These are phyloP conservation scores for Corythoichthys intestinalis DNA, from an alignment of 2,113 vertebrate species.

Conservation along the genomic window DNA sequence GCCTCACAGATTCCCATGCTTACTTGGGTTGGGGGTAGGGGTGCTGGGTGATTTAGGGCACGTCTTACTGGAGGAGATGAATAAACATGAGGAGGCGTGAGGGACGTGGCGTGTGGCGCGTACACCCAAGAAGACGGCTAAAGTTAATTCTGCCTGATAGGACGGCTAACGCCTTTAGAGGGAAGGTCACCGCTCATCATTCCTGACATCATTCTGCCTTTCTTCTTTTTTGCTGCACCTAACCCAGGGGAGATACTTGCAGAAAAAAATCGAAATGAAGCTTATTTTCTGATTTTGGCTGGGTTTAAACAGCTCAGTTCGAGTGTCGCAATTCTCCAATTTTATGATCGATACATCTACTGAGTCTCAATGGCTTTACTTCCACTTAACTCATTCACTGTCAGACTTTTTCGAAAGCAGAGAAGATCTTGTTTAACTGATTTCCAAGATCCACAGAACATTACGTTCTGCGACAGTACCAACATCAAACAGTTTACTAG, in stretches of 20 bases:
- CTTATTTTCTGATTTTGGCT: background rate
- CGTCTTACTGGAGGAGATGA: slow-evolving; percentile 49
- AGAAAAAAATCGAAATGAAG: slow-evolving; percentile 12
- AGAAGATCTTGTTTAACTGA: too few relatives aligned
- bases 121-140: slow-evolving; percentile 51
- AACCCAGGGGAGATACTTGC: background rate
- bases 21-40: slow-evolving; percentile 45
- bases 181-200: slow-evolving; percentile 53
- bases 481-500: too few relatives aligned
- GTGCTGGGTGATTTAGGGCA: slow-evolving; percentile 50
- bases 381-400: background rate
- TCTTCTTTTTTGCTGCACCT: slow-evolving; percentile 1
- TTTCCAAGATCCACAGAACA: too few relatives aligned
- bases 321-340: background rate
- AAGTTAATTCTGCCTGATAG: slow-evolving; percentile 45
- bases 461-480: too few relatives aligned
- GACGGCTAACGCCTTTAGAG: slow-evolving; percentile 9
- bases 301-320: background rate
- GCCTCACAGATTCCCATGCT: slow-evolving; percentile 59
- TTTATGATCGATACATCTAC: background rate
- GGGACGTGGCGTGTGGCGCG: slow-evolving; percentile 25
- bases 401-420: too few relatives aligned
- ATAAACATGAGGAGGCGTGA: slow-evolving; percentile 59
- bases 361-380: background rate
- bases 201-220: slow-evolving; percentile 17